Evolutionary conservation across 2,113 vertebrate species (phyloP).

Genomic region (Nothoprocta perdicaria): DNA sequence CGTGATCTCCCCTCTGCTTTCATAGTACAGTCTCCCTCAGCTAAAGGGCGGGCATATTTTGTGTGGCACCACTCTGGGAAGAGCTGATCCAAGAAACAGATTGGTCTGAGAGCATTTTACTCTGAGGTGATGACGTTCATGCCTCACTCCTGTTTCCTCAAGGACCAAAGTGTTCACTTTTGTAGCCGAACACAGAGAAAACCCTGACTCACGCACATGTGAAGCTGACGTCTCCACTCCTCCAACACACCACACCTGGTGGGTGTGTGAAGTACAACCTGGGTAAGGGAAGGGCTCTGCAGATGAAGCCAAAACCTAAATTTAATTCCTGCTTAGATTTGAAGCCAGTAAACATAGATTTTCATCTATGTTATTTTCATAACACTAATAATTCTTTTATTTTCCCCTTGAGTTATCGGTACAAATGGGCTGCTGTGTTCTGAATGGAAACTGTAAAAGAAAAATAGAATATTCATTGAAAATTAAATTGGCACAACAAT

Average conservation of each 20-base stretch:
- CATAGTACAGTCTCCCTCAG: fast-evolving
- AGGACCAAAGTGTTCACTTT: not conserved
- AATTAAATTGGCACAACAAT: not conserved
- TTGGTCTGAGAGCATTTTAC: not conserved
- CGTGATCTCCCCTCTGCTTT: not conserved
- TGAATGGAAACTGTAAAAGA: not conserved
- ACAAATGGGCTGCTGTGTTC: not conserved
- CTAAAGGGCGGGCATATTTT: not conserved
- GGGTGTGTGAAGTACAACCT: no score
- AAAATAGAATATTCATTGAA: not conserved
- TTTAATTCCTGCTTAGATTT: not conserved
- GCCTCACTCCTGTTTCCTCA: fast-evolving
- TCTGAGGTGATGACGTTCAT: not conserved
- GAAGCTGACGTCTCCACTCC: not conserved
- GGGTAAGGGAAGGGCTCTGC: not conserved
- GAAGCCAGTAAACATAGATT: not conserved
- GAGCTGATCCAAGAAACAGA: not conserved
- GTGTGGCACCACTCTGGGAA: not conserved
- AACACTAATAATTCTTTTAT: not conserved
- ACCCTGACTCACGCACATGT: not conserved
- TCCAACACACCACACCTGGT: not conserved
- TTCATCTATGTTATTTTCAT: no score
- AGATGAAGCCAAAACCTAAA: not conserved
- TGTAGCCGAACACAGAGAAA: not conserved
- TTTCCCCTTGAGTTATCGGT: not conserved